phyloP scores from a whole-genome alignment of 1,140 invertebrate genomes.

The Calephelis virginiensis region DNA sequence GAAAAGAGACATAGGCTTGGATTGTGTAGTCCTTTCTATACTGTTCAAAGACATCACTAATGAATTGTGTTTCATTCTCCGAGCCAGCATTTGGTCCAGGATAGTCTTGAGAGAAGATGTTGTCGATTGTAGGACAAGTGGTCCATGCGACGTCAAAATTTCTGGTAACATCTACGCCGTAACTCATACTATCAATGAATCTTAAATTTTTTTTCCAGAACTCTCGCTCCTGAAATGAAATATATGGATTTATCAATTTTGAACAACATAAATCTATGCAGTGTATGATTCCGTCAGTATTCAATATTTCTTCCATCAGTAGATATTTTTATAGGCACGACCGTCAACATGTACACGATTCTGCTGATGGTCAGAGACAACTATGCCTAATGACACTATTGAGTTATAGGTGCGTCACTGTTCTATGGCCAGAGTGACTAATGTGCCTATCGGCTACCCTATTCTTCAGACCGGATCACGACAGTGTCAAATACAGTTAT shows the following conservation, averaged over 20 bases:
- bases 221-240: slow-evolving; percentile 36
- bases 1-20: slow-evolving; percentile 54
- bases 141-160: slow-evolving; percentile 58
- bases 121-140: slow-evolving; percentile 34
- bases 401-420: too few relatives aligned
- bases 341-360: too few relatives aligned
- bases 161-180: slow-evolving; percentile 55
- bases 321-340: too few relatives aligned
- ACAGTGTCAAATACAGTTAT: too few relatives aligned
- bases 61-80: slow-evolving; percentile 59
- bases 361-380: too few relatives aligned
- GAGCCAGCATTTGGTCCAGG: slow-evolving; percentile 39
- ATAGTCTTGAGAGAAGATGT: slow-evolving; percentile 44
- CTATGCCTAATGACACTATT: too few relatives aligned
- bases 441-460: too few relatives aligned
- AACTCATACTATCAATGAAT: slow-evolving; percentile 28
- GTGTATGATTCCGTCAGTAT: background rate
- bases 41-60: slow-evolving; percentile 43
- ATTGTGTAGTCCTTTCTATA: slow-evolving; percentile 43
- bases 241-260: background rate
- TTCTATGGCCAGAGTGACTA: too few relatives aligned
- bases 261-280: background rate
- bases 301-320: too few relatives aligned
- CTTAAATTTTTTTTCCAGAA: slow-evolving; percentile 53
- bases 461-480: too few relatives aligned